These are phyloP conservation scores for Macrobrachium rosenbergii DNA, from an alignment of 1,140 invertebrate genomes.

Conservation along the genomic window DNA sequence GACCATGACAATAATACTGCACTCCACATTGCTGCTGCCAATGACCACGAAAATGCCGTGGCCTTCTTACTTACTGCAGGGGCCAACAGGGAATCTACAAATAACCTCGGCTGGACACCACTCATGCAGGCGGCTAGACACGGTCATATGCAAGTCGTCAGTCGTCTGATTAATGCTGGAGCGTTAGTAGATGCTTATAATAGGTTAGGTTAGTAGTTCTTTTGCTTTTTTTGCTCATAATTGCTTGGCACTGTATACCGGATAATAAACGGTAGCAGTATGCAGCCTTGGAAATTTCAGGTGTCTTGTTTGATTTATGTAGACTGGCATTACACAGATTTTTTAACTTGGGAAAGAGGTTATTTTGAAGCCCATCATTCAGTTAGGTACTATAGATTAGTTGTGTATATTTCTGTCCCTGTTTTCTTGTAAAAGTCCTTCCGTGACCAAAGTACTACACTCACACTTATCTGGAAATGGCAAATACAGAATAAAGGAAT, in stretches of 20 bases:
- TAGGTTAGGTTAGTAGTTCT: slow-evolving; percentile 34
- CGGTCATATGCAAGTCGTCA: slow-evolving; percentile 43
- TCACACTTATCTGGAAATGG: too few relatives aligned
- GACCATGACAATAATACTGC: slow-evolving; percentile 59
- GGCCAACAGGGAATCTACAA: slow-evolving; percentile 31
- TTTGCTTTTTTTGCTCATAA: too few relatives aligned
- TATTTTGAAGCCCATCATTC: background rate
- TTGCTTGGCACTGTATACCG: too few relatives aligned
- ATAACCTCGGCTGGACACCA: slow-evolving; percentile 50
- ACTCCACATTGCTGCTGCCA: slow-evolving; percentile 52
- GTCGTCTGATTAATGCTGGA: slow-evolving; percentile 38
- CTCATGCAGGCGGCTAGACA: slow-evolving; percentile 57
- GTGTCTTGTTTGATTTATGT: background rate
- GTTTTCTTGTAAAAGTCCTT: too few relatives aligned
- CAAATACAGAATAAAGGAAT: too few relatives aligned
- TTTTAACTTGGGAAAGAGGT: background rate
- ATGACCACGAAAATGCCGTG: slow-evolving; percentile 46
- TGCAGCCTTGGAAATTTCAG: background rate
- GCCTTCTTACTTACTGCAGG: slow-evolving; percentile 9
- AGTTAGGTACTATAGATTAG: background rate
- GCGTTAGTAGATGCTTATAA: slow-evolving; percentile 34
- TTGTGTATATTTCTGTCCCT: too few relatives aligned
- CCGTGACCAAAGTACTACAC: too few relatives aligned
- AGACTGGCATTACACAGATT: too few relatives aligned
- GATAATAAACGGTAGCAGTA: too few relatives aligned